Evolutionary conservation across 2,888 invertebrate genomes (phyloP).

Genomic region (Theretra japonica): DNA sequence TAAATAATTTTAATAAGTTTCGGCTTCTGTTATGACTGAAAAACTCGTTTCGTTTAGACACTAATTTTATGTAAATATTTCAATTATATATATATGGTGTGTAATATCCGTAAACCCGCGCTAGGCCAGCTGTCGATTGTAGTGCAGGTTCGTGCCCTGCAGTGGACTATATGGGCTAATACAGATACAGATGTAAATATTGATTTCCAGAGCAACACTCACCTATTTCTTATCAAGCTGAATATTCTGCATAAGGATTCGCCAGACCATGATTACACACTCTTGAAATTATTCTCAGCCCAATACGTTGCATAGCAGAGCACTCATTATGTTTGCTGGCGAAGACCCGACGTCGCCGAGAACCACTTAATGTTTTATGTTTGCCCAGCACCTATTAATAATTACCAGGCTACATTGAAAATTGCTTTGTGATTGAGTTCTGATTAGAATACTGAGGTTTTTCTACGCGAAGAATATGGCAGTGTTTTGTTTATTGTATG

Average conservation of each 20-base stretch:
- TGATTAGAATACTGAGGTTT: not conserved
- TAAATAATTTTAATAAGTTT: no score
- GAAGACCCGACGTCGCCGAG: not conserved
- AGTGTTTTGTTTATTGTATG: no score
- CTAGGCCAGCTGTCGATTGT: no score
- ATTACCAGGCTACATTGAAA: not conserved
- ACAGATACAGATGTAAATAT: no score
- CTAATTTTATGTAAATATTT: no score
- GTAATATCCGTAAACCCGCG: no score
- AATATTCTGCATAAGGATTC: not conserved
- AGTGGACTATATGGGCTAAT: no score
- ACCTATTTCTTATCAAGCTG: not conserved
- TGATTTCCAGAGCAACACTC: not conserved
- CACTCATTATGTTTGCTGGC: not conserved
- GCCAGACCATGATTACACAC: not conserved
- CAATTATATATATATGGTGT: no score
- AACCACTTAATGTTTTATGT: not conserved
- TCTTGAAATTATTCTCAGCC: not conserved
- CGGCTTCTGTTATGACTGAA: no score
- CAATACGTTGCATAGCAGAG: not conserved
- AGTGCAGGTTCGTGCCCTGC: no score
- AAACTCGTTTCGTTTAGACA: no score
- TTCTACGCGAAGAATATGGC: no score
- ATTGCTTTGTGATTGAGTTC: not conserved
- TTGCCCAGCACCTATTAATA: not conserved